Evolutionary conservation across 2,888 invertebrate genomes (phyloP).

Genomic region (Metellina segmentata): DNA sequence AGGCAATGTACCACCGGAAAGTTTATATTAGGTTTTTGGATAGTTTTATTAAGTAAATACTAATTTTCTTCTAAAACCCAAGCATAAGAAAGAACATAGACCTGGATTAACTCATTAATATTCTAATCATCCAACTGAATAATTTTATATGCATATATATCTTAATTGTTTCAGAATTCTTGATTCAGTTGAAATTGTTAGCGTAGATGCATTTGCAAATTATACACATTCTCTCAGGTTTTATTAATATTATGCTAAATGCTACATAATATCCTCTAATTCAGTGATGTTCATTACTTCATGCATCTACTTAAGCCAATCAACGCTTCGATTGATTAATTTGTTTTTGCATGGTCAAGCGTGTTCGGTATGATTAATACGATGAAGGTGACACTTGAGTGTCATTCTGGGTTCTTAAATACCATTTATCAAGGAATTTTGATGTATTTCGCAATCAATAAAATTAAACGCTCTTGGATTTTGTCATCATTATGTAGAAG

Average conservation of each 20-base stretch:
- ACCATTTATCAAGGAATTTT: neutral
- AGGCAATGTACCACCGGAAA: too few species aligned
- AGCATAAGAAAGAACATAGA: too few species aligned
- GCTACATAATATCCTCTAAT: neutral
- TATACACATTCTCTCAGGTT: neutral
- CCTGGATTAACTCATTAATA: too few species aligned
- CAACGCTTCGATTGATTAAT: neutral
- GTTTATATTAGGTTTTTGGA: too few species aligned
- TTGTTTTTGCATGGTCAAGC: neutral
- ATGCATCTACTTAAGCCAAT: neutral
- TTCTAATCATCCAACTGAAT: too few species aligned
- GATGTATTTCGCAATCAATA: neutral
- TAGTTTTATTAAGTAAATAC: too few species aligned
- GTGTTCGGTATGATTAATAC: neutral
- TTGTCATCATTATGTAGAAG: neutral
- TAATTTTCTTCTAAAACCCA: too few species aligned
- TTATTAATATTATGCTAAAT: neutral
- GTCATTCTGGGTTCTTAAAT: neutral
- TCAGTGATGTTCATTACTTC: neutral
- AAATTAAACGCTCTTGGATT: neutral
- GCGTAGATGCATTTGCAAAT: neutral
- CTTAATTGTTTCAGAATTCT: neutral
- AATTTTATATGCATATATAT: too few species aligned
- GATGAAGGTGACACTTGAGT: neutral
- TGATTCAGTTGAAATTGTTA: neutral